Evolutionary conservation across 1,140 invertebrate genomes (phyloP).

Genomic region (Aphelinus atriplicis): DNA sequence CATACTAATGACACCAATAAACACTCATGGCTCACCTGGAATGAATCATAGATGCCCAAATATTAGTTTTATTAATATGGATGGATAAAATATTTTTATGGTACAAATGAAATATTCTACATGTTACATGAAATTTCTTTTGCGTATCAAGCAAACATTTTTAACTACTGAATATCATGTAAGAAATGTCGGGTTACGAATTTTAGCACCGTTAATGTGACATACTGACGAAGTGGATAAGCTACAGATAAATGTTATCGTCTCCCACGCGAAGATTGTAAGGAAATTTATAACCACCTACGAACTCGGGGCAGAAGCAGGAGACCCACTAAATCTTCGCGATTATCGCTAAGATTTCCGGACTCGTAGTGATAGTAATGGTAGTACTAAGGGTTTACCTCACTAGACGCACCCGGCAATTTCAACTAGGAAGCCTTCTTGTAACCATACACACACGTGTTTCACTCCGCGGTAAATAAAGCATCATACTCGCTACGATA

Average conservation of each 20-base stretch:
- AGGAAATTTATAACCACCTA: conserved; percentile 49
- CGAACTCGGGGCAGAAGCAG: conserved; percentile 44
- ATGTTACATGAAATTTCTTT: no score
- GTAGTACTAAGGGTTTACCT: conserved; percentile 38
- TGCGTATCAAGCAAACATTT: conserved; percentile 1
- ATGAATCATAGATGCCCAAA: no score
- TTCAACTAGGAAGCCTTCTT: conserved; percentile 15
- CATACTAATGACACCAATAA: no score
- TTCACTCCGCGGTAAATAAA: not conserved
- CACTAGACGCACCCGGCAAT: conserved; percentile 4
- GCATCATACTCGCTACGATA: not conserved
- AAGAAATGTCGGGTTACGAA: conserved; percentile 32
- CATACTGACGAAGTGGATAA: conserved; percentile 45
- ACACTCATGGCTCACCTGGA: no score
- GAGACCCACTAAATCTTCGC: conserved; percentile 47
- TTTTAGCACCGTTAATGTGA: conserved; percentile 46
- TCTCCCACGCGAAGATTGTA: conserved; percentile 50
- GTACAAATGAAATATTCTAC: no score
- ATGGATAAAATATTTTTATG: no score
- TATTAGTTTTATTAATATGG: no score
- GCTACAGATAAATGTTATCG: conserved; percentile 53
- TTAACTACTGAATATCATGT: conserved; percentile 27
- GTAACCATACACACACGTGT: conserved; percentile 1
- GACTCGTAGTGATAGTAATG: conserved; percentile 49
- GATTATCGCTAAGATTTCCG: conserved; percentile 52